Conservation (phyloP, 1,140 invertebrate species). For the Drosophila tani region DNA sequence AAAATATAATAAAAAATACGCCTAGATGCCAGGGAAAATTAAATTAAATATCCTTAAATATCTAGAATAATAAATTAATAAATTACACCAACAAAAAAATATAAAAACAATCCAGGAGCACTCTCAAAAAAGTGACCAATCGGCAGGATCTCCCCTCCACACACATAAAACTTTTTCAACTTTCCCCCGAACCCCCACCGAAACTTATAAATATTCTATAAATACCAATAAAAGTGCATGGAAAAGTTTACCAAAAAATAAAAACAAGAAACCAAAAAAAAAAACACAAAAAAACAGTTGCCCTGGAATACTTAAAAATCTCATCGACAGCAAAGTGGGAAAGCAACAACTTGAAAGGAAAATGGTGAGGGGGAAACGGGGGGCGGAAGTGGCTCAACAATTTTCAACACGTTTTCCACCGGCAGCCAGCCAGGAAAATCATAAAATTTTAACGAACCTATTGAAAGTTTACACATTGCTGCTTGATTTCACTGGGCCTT, state of each 20-base stretch:
- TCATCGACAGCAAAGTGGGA: slow-evolving; percentile 37
- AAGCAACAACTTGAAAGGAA: slow-evolving; percentile 42
- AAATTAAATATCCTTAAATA: no score
- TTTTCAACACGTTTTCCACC: slow-evolving; percentile 78
- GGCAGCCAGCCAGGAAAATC: slow-evolving; percentile 66
- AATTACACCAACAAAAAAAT: not conserved
- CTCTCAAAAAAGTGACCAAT: slow-evolving; percentile 24
- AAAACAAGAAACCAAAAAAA: slow-evolving; percentile 28
- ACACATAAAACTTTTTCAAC: slow-evolving; percentile 9
- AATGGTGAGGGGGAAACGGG: slow-evolving; percentile 13
- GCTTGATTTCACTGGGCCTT: slow-evolving; percentile 71
- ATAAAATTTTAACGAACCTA: slow-evolving; percentile 84
- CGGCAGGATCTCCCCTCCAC: not conserved
- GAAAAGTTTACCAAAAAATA: slow-evolving; percentile 55
- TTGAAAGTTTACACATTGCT: slow-evolving; percentile 84
- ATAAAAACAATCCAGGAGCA: not conserved
- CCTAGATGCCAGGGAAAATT: no score
- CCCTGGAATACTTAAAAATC: slow-evolving; percentile 59
- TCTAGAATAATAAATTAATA: not conserved
- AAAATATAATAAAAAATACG: not conserved
- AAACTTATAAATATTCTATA: slow-evolving; percentile 73
- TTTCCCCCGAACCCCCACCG: not conserved
- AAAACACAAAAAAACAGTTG: slow-evolving; percentile 47
- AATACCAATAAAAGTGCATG: slow-evolving; percentile 65
- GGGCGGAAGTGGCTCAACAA: slow-evolving; percentile 79